Evolutionary conservation across 2,888 invertebrate genomes (phyloP).

Genomic region (Eilema depressum): DNA sequence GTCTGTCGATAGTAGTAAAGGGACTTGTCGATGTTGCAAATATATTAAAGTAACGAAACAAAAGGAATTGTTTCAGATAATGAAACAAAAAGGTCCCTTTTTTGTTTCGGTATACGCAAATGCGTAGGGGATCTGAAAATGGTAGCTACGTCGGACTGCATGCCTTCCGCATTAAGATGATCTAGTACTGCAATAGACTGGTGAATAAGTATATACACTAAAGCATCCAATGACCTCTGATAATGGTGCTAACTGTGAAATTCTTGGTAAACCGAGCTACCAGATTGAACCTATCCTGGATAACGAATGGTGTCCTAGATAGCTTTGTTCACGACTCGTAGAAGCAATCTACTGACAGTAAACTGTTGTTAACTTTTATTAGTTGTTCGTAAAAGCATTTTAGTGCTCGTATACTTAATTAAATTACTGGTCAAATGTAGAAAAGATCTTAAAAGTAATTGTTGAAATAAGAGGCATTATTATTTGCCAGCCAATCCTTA

Average conservation of each 20-base stretch:
- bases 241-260: background rate
- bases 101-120: background rate
- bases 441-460: constrained; percentile 2
- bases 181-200: background rate
- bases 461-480: constrained; percentile 34
- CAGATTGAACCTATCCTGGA: background rate
- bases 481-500: constrained; percentile 22
- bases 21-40: constrained; percentile 14
- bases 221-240: background rate
- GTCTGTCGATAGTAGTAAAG: constrained; percentile 25
- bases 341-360: too few species aligned
- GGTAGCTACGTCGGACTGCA: background rate
- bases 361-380: too few species aligned
- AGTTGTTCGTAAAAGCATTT: background rate
- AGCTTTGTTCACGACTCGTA: too few species aligned
- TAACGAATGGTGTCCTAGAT: background rate
- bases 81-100: background rate
- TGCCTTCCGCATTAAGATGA: background rate
- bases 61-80: background rate
- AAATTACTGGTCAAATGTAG: background rate
- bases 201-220: background rate
- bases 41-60: background rate
- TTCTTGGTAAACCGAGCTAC: too few species aligned
- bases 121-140: background rate
- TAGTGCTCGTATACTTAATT: background rate